Conservation (phyloP, 2,797 vertebrate genomes). For the Bufotes viridis region DNA sequence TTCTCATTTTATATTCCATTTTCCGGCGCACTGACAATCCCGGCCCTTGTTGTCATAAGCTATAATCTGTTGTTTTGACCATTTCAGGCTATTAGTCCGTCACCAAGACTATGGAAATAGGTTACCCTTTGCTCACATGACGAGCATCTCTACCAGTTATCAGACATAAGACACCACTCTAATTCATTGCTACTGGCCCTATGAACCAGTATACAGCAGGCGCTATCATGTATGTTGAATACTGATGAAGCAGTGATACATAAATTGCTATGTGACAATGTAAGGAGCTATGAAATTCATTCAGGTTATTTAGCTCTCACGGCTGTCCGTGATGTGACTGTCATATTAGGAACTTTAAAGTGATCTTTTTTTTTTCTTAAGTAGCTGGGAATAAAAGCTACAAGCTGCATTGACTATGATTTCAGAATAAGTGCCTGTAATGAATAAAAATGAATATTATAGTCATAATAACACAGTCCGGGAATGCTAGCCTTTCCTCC, state of each 20-base stretch:
- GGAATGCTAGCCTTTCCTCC: conserved; percentile 20
- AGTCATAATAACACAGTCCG: conserved; percentile 51
- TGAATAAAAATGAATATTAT: conserved; percentile 56
- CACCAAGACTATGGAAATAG: background rate
- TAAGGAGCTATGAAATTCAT: conserved; percentile 31
- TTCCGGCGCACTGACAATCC: background rate
- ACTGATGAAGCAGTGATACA: conserved; percentile 36
- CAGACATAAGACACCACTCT: background rate
- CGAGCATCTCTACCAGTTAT: background rate
- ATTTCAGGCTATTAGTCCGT: background rate
- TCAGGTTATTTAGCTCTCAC: conserved; percentile 23
- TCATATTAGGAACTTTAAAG: conserved; percentile 48
- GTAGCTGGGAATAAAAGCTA: conserved; percentile 22
- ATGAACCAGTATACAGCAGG: conserved; percentile 16
- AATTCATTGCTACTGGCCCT: background rate
- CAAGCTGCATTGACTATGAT: conserved; percentile 23
- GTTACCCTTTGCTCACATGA: background rate
- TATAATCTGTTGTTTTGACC: conserved; percentile 20
- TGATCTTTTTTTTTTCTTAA: conserved; percentile 19
- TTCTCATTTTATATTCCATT: background rate
- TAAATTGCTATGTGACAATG: conserved; percentile 39
- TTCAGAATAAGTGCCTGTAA: conserved; percentile 52
- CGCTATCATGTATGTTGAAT: conserved; percentile 1
- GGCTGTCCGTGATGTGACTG: conserved; percentile 36
- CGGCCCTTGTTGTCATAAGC: background rate